Base-by-base conservation (phyloP, 64 coral and sea anemone genomes). In the Orbicella faveolata region DNA sequence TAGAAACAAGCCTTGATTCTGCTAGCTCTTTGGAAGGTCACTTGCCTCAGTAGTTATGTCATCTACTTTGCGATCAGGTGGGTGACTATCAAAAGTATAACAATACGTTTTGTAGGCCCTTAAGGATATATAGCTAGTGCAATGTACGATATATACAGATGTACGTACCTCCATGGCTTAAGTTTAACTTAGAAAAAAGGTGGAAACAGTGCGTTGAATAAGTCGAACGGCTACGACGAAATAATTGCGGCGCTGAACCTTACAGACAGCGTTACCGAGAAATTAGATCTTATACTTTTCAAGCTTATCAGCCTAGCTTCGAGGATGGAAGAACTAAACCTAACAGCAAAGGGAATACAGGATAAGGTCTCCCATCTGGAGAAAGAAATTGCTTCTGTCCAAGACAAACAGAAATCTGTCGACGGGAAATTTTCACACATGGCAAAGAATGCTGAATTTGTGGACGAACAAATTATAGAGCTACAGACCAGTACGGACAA, bases 111-210 rank as follows among this genome's bases (percentile, higher is more conserved):
- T 9, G 75, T 36, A 76, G 30, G 74, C 37, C 4, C 20, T 7
- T 6, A 16, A 11, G 17, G n/a, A 25, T 18, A 53, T 25, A 3
- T 11, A 30, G 0, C 18, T 18, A 51, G 75, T 17, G 6, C 18
- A 41, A 41, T 76, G 36, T 59, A 10, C 1, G 15, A 16, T 16
- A 9, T 48, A 48, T 48, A 16, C 55, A 59, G 55, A 59, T 16
- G 55, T 15, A 59, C 55, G 21, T 79, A 79, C 77, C 77, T 55
- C 77, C 77, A 79, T 17, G 77, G 77, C 52, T 79, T 79, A 13
- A 79, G 39, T 79, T 79, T 79, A 11, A 79, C 77, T 79, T 79
- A 30, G 30, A 30, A 30, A 30, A 30, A 30, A 30, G 30, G 30
- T 30, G 30, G 30, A 30, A 30, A 30, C 30, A 30, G 30, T 30